Evolutionary conservation across 2,797 vertebrate species (phyloP), one percentile per base, ranked within the genome.

Genomic region (Neoniphon sammara): DNA sequence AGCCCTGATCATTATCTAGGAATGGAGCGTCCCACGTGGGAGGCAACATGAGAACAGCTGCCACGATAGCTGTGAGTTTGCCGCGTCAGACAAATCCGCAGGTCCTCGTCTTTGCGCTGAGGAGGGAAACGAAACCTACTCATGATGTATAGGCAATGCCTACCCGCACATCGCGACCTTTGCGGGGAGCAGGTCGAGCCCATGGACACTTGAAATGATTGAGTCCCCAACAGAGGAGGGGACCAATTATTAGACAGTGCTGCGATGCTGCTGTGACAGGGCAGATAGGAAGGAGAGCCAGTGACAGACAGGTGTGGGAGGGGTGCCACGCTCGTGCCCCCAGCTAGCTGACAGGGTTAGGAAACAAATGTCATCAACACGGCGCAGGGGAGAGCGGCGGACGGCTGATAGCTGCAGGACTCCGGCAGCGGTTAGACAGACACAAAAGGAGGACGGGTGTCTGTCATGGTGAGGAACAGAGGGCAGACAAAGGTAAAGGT

Each of bases 361-460:
- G 77, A 86, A 83, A 83, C 70, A 77, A 86, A 88, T 84, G 82
- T 84, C 84, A 78, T 50, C 55, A 56, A n/a, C 66, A 42, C 44
- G 60, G 62, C 68, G 30, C 23, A 34, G 39, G 56, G 20, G 49
- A 64, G 72, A 73, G 68, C 55, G 71, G 69, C 81, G 27, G 44
- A 69, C 30, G 46, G 27, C 27, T 25, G 42, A 31, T 42, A 66
- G 70, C 73, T 74, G 76, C 60, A 78, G 70, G 66, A 71, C 42
- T 70, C 57, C 68, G 71, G 55, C 59, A 72, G 55, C 18, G 20
- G 18, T 55, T 42, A n/a, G 67, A 77, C 36, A 65, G 39, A 68
- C 5, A 25, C 9, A 42, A 54, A 62, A 64, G 42, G n/a, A 54
- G 54, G 54, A 18, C 15, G 11, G 31, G 47, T 44, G 66, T 39